Evolutionary conservation across 1,140 invertebrate genomes (phyloP), one percentile per base, ranked within the genome.

Genomic region (Temnothorax nylanderi): DNA sequence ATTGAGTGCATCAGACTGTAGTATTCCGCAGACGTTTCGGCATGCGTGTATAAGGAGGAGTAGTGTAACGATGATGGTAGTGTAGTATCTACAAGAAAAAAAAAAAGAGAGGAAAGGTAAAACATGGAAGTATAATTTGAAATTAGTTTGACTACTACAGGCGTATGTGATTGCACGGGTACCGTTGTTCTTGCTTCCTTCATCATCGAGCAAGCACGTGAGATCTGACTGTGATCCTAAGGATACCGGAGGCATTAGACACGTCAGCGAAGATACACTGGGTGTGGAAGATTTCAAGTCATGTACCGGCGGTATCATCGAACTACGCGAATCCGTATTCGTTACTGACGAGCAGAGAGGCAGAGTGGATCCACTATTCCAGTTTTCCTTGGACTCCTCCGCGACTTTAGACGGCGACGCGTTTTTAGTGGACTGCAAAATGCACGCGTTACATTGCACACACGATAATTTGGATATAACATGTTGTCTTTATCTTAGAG

Each of bases 351-450:
- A 91, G 56, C 93, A 94, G 21, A 94, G 62, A 26, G 93, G 91
- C 41, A 94, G 85, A 21, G 92, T 81, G 37, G 92, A 89, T 41
- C 34, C 77, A 16, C 93, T 82, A 85, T 93, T 93, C 95, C 95
- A 95, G 86, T 95, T 95, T 87, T 95, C 95, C 75, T 95, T 95
- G 2, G 94, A 93, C 64, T 95, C 95, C 62, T 95, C 94, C 5
- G 93, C 93, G 60, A 93, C 91, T 89, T 95, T 95, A 26, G 92
- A 80, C 13, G 92, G 90, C 21, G 91, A 89, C 47, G 90, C 56
- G 32, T 74, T 84, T 91, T 95, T 94, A 37, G 87, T 69, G 72
- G 93, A 87, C 94, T 94, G 47, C 16, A 92, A 86, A 54, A 72
- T n/a, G 72, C 81, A 47, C 16, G 21, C 21, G n/a, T 84, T 34